These are phyloP conservation scores for Euzophera pinguis DNA, from an alignment of 2,888 invertebrate genomes.

Conservation along the genomic window DNA sequence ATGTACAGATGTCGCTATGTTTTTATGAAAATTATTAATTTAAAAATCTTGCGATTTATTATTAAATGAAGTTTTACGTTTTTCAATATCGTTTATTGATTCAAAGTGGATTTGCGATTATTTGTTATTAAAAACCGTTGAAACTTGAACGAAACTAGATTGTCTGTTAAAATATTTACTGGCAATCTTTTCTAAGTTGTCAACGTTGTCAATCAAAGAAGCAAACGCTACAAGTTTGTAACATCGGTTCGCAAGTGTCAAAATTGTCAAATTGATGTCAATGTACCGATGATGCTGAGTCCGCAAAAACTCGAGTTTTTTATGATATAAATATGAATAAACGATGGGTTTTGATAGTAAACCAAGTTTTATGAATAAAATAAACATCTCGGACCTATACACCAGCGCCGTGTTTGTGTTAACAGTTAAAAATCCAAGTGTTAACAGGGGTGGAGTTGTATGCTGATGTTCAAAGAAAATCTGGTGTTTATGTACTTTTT, in stretches of 20 bases:
- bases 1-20: constrained; percentile 37
- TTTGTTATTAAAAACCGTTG: too few species aligned
- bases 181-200: too few species aligned
- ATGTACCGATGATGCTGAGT: constrained; percentile 24
- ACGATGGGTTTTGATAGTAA: constrained; percentile 37
- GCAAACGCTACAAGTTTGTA: constrained; percentile 21
- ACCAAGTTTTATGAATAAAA: constrained; percentile 23
- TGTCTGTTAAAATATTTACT: too few species aligned
- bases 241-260: constrained; percentile 30
- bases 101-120: too few species aligned
- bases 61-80: too few species aligned
- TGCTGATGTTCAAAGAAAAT: constrained; percentile 23
- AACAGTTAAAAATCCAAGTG: constrained; percentile 16
- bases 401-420: constrained; percentile 17
- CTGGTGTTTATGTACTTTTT: constrained; percentile 9
- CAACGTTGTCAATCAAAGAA: too few species aligned
- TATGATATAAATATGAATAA: constrained; percentile 26
- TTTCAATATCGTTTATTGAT: too few species aligned
- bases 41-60: too few species aligned
- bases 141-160: too few species aligned
- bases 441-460: constrained; percentile 26
- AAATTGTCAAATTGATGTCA: constrained; percentile 1
- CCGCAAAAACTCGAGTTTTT: constrained; percentile 28
- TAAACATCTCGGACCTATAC: constrained; percentile 15
- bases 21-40: neutral